Evolutionary conservation across 2,113 vertebrate genomes (phyloP), one percentile per base, ranked within the genome.

Genomic region (Pterocles burchelli): DNA sequence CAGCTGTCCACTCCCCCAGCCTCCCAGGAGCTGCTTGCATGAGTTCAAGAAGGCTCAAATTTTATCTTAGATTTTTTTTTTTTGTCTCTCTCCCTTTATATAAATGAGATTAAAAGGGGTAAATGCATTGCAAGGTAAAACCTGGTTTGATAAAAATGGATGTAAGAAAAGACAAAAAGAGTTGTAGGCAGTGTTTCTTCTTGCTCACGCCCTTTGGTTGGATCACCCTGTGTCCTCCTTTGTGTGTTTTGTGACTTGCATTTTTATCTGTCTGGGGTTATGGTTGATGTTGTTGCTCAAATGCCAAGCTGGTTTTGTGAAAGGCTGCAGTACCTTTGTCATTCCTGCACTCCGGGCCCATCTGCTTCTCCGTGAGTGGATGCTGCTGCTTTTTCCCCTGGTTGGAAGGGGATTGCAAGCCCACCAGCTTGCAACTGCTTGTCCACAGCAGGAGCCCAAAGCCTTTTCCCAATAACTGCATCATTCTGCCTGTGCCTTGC

Each of bases 281-380:
- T 43, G 65, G 43, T 67, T 83, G 46, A 62, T 36, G 38, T 34
- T 0, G 1, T 31, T 65, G 36, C 45, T 78, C 36, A 46, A 70
- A 62, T 1, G 4, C 61, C n/a, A 43, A 13, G 51, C 2, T 79
- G 65, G 16, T 48, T 77, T 74, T 84, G 43, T 66, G 83, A 31
- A 49, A 86, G 41, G 38, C 87, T 21, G 18, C 0, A 3, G 51
- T 70, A 58, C 20, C 21, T 51, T 51, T 68, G 52, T 26, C 0
- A 2, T 87, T 65, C 25, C 57, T 48, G 43, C 14, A 2, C 33
- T 34, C 26, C 1, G 6, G 43, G 22, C 33, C 16, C 0, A 1
- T 51, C n/a, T 38, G 31, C 25, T 68, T 1, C 20, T 67, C 41
- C 1, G 2, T 26, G 61, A 65, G 54, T n/a, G 65, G 66, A n/a